phyloP scores from a whole-genome alignment of 2,797 vertebrate genomes.

The Acropternis orthonyx region DNA sequence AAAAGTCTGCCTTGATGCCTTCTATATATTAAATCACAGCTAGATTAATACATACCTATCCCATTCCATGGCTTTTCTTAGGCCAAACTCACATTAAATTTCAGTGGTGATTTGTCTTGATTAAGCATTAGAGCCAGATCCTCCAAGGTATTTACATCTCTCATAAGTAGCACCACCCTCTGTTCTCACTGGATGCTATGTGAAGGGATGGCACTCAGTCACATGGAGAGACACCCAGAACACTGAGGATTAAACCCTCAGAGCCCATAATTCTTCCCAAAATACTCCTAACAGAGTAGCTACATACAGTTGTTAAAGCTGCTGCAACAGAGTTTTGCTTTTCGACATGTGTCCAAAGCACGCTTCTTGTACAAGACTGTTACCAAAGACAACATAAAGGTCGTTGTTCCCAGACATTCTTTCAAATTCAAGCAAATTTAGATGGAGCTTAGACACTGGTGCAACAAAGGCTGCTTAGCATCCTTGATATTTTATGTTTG shows the following conservation, averaged over 20 bases:
- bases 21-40: neutral
- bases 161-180: neutral
- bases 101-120: constrained; percentile 17
- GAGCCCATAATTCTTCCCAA: neutral
- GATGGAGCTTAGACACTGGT: neutral
- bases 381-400: constrained; percentile 19
- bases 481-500: neutral
- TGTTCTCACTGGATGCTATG: neutral
- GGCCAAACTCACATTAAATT: constrained; percentile 15
- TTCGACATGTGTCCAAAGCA: constrained; percentile 13
- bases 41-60: neutral
- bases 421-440: constrained; percentile 14
- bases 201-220: constrained; percentile 16
- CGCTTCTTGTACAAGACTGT: neutral
- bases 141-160: constrained; percentile 13
- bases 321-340: neutral
- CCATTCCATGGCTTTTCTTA: neutral
- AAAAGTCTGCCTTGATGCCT: neutral
- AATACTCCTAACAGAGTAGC: neutral
- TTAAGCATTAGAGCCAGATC: constrained; percentile 27
- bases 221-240: neutral
- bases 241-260: neutral
- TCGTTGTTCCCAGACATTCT: constrained; percentile 12
- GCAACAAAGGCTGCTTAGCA: neutral
- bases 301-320: neutral